phyloP scores from a whole-genome alignment of 92 coral and sea anemone genomes.

The Palythoa caribaeorum region DNA sequence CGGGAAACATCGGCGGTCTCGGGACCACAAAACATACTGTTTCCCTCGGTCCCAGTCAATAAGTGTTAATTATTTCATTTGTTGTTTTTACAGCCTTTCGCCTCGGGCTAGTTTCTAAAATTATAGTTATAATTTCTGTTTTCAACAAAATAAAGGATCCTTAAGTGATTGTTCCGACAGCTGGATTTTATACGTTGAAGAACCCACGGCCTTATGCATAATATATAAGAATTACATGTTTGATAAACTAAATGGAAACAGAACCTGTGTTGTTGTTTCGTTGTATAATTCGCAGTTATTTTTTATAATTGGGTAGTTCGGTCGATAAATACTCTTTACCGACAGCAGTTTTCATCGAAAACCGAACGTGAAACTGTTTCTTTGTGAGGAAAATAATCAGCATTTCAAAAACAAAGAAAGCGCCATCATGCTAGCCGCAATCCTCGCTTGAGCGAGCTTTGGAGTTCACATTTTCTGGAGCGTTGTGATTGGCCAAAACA shows the following conservation, averaged over 20 bases:
- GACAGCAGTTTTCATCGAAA: not conserved
- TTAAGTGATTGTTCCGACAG: not conserved
- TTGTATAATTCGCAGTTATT: not conserved
- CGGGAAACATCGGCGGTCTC: too few species aligned
- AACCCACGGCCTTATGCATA: not conserved
- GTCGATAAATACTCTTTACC: not conserved
- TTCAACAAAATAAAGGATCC: not conserved
- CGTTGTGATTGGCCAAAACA: conserved; percentile 65
- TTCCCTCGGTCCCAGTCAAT: too few species aligned
- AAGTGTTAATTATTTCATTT: too few species aligned
- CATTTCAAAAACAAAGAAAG: conserved; percentile 23
- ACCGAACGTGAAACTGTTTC: not conserved
- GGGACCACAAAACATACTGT: too few species aligned
- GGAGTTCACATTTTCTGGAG: conserved; percentile 33
- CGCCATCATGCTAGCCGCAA: conserved; percentile 39
- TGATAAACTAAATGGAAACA: not conserved
- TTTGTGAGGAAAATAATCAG: not conserved
- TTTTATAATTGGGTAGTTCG: not conserved
- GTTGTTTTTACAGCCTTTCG: too few species aligned
- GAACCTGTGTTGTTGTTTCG: not conserved
- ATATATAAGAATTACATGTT: not conserved
- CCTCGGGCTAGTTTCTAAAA: too few species aligned
- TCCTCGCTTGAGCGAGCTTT: conserved; percentile 35
- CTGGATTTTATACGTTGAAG: not conserved
- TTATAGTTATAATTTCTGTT: too few species aligned